Base-by-base conservation (phyloP, 2,888 invertebrate species). In the Archaeoteleia sp. region DNA sequence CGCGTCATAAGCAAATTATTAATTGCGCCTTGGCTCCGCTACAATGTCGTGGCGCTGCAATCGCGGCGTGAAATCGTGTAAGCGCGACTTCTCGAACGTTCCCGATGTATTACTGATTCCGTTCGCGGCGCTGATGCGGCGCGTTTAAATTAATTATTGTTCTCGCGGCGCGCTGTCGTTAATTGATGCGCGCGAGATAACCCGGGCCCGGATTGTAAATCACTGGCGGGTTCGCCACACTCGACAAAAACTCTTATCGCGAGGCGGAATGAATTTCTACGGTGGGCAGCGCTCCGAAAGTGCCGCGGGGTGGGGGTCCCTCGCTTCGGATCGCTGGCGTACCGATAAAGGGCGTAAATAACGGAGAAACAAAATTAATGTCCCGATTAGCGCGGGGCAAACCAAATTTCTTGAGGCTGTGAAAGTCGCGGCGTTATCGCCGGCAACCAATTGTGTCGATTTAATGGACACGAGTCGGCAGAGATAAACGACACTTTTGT, bases 171-270 rank as follows among this genome's bases (percentile, higher is more conserved):
- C 58, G 63, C 65, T 66, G 72, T 68, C 60, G 60, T 74, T 77
- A 75, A 78, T 78, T 73, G 72, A 78, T 77, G 74, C 70, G 60
- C 73, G 54, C 70, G 67, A 70, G 77, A 76, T 75, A 75, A 75
- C 62, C 61, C 53, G 39, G 34, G 53, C 46, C 34, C 49, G 42
- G 35, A 58, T 37, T 45, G 53, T 75, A 74, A 73, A 76, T 76
- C 72, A 74, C 72, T 2, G 3, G 68, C 61, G 61, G 54, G 71
- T 61, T 48, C 66, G 57, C 51, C 68, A 58, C 66, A n/a, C 61
- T 57, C 57, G 70, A 71, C 73, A 73, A 69, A 71, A 73, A 73
- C 54, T 71, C 71, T 71, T 70, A 70, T 73, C 71, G 62, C 48
- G n/a, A 20, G 25, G 60, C 46, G 51, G 66, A 70, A 67, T 72